Conservation (phyloP, 2,888 invertebrate genomes). For the Melanophora roralis region DNA sequence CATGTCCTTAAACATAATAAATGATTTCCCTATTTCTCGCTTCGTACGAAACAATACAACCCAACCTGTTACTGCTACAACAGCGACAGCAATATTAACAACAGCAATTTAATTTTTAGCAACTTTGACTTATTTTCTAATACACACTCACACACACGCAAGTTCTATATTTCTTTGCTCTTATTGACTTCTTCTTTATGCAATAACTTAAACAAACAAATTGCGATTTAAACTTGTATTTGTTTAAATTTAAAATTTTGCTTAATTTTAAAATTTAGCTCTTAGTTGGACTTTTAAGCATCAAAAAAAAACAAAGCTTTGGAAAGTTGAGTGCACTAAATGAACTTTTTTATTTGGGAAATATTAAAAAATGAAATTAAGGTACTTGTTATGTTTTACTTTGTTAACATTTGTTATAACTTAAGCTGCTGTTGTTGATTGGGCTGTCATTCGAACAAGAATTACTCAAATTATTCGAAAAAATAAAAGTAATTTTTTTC, state of each 20-base stretch:
- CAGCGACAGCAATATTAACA: background rate
- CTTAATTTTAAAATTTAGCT: background rate
- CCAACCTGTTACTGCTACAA: slow-evolving; percentile 38
- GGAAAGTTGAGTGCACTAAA: slow-evolving; percentile 21
- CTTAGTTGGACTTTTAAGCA: background rate
- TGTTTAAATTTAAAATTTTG: slow-evolving; percentile 33
- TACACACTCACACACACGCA: no score
- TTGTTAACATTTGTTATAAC: slow-evolving; percentile 49
- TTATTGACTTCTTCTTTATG: slow-evolving; percentile 3
- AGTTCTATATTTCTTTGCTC: no score
- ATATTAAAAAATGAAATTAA: background rate
- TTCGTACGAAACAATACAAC: slow-evolving; percentile 26
- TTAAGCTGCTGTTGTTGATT: background rate
- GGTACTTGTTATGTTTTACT: slow-evolving; percentile 27
- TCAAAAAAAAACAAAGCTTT: background rate
- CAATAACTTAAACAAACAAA: slow-evolving; percentile 10
- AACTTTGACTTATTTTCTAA: background rate
- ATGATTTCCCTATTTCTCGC: slow-evolving; percentile 19
- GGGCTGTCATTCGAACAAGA: background rate
- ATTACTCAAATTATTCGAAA: no score
- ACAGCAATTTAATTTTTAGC: slow-evolving; percentile 1
- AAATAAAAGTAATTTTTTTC: no score
- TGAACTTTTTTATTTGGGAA: slow-evolving; percentile 7
- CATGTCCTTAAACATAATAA: slow-evolving; percentile 58
- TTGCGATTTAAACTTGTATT: background rate